A percentile compares a stretch with the other conserved stretches of the same genome.
Evolutionary conservation across 2,888 invertebrate species (phyloP).

Genomic region (Drosophila fulvimacula): DNA sequence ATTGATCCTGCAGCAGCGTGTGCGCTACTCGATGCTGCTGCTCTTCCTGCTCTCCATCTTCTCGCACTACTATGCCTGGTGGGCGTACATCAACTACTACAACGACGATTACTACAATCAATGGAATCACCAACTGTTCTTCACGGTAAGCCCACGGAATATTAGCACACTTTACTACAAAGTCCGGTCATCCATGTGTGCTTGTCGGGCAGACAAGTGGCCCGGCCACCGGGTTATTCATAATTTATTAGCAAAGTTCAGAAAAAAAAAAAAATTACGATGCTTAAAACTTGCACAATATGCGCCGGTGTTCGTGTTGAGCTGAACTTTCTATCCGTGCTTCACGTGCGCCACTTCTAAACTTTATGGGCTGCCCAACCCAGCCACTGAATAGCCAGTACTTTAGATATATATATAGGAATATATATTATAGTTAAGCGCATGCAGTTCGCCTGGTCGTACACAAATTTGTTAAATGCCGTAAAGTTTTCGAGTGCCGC

Average conservation of each 20-base stretch:
- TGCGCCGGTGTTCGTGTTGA: constrained; percentile 43
- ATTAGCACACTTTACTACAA: background rate
- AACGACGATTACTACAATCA: constrained; percentile 90
- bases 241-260: constrained; percentile 72
- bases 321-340: constrained; percentile 37
- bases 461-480: constrained; percentile 48
- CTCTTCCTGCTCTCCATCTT: constrained; percentile 88
- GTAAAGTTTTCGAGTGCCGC: constrained; percentile 47
- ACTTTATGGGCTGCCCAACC: constrained; percentile 23
- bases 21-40: constrained; percentile 87
- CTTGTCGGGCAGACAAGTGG: constrained; percentile 25
- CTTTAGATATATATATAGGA: constrained; percentile 9
- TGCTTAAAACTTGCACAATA: constrained; percentile 70
- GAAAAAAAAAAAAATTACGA: constrained; percentile 28
- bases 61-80: constrained; percentile 90
- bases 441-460: constrained; percentile 9
- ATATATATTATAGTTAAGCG: constrained; percentile 11
- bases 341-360: constrained; percentile 44
- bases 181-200: constrained; percentile 27
- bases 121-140: constrained; percentile 89
- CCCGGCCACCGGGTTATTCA: constrained; percentile 39
- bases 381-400: constrained; percentile 8
- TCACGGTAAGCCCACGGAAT: constrained; percentile 84
- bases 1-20: constrained; percentile 85
- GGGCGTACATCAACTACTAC: constrained; percentile 90